phyloP scores from a whole-genome alignment of 92 coral and sea anemone genomes.

The Phymanthus crucifer region DNA sequence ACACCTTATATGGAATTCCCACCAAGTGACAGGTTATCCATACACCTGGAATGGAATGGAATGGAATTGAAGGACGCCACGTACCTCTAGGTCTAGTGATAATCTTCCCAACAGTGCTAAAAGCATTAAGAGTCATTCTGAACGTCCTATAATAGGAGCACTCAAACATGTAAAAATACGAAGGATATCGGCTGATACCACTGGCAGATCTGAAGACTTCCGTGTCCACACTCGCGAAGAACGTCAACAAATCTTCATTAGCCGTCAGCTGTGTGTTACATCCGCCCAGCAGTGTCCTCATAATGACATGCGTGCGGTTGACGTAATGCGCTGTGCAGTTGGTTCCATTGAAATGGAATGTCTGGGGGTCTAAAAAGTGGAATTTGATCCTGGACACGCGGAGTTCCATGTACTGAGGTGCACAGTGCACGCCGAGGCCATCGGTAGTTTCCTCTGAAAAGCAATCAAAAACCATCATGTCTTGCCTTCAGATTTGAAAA shows the following conservation, averaged over 20 bases:
- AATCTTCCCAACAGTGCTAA: constrained; percentile 56
- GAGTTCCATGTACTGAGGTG: constrained; percentile 56
- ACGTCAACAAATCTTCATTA: constrained; percentile 48
- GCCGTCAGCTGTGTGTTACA: constrained; percentile 54
- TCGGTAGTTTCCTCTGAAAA: constrained; percentile 18
- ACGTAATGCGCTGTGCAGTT: constrained; percentile 39
- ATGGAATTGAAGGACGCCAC: background rate
- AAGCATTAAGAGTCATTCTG: constrained; percentile 56
- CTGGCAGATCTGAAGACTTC: constrained; percentile 42
- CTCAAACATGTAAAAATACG: constrained; percentile 57
- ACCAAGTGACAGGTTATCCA: too few relatives aligned
- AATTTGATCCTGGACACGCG: constrained; percentile 47
- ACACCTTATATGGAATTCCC: too few relatives aligned
- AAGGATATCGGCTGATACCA: constrained; percentile 62
- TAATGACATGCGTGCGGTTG: constrained; percentile 61
- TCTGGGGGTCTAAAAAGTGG: constrained; percentile 57
- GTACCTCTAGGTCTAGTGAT: constrained; percentile 54
- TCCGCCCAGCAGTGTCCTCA: constrained; percentile 71
- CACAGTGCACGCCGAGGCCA: constrained; percentile 55
- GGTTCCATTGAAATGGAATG: constrained; percentile 58
- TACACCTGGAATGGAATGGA: background rate
- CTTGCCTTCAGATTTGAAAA: too few relatives aligned
- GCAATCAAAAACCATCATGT: background rate
- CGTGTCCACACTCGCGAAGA: constrained; percentile 61
- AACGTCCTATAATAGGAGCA: constrained; percentile 76